Evolutionary conservation across 2,797 vertebrate genomes (phyloP).

Genomic region (Myiotriccus ornatus): DNA sequence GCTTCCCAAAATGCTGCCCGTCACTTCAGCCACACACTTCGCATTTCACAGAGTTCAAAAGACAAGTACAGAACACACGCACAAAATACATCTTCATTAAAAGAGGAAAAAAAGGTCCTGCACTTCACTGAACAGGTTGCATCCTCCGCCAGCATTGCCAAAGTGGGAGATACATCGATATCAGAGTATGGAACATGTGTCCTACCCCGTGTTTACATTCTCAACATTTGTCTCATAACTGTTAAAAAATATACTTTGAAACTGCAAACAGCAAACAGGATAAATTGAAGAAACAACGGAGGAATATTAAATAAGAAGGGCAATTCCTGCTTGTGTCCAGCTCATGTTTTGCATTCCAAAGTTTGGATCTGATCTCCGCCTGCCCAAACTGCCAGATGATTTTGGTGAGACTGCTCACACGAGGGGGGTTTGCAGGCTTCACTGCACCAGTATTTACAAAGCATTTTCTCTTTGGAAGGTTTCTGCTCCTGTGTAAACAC

Average conservation of each 20-base stretch:
- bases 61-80: neutral
- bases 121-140: neutral
- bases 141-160: neutral
- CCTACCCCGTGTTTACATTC: neutral
- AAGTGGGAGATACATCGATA: neutral
- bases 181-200: neutral
- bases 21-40: neutral
- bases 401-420: fast-evolving
- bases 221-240: neutral
- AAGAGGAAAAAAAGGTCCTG: neutral
- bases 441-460: neutral
- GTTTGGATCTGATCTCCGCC: neutral
- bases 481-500: neutral
- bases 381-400: neutral
- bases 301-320: neutral
- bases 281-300: neutral
- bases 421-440: neutral
- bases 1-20: neutral
- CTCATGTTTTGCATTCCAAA: neutral
- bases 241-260: neutral
- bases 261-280: neutral
- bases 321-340: neutral
- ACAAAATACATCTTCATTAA: neutral
- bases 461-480: neutral
- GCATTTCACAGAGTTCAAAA: neutral